Evolutionary conservation across 2,888 invertebrate genomes (phyloP).

Genomic region (Empis livida): DNA sequence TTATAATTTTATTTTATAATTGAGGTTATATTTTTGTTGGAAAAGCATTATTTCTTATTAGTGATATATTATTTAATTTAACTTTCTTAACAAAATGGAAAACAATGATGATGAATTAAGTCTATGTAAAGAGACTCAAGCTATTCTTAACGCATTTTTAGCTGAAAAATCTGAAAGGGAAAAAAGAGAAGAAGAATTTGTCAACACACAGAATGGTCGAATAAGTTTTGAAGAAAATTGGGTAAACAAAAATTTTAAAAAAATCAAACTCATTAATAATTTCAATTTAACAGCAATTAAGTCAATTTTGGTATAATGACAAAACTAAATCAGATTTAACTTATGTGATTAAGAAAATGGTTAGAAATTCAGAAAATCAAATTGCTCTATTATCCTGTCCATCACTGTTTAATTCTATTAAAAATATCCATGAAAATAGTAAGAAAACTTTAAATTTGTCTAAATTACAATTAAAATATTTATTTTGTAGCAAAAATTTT

Average conservation of each 20-base stretch:
- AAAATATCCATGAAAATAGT: constrained; percentile 32
- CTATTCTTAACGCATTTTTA: not conserved
- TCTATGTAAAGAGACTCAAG: not conserved
- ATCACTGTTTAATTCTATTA: constrained; percentile 60
- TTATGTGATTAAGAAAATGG: constrained; percentile 45
- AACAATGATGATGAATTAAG: not conserved
- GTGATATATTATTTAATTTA: too few relatives aligned
- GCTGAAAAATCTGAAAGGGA: constrained; percentile 52
- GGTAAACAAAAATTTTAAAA: constrained; percentile 40
- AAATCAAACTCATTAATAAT: too few relatives aligned
- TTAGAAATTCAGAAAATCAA: constrained; percentile 39
- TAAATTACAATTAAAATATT: constrained; percentile 6
- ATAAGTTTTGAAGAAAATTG: constrained; percentile 64
- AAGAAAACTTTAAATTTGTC: constrained; percentile 6
- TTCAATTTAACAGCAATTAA: constrained; percentile 68
- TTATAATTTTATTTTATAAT: too few relatives aligned
- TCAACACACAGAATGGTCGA: constrained; percentile 29
- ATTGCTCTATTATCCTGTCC: constrained; percentile 84
- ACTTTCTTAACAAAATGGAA: too few relatives aligned
- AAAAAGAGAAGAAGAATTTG: constrained; percentile 37
- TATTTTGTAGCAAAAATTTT: constrained; percentile 53
- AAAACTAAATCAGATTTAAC: constrained; percentile 61
- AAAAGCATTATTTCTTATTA: too few relatives aligned
- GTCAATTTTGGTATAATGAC: constrained; percentile 95
- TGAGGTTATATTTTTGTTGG: too few relatives aligned